Percentiles rank a stretch among this genome's conserved stretches.
These are phyloP conservation scores for Papilio xuthus DNA, from an alignment of 1,140 invertebrate genomes.

Conservation along the genomic window DNA sequence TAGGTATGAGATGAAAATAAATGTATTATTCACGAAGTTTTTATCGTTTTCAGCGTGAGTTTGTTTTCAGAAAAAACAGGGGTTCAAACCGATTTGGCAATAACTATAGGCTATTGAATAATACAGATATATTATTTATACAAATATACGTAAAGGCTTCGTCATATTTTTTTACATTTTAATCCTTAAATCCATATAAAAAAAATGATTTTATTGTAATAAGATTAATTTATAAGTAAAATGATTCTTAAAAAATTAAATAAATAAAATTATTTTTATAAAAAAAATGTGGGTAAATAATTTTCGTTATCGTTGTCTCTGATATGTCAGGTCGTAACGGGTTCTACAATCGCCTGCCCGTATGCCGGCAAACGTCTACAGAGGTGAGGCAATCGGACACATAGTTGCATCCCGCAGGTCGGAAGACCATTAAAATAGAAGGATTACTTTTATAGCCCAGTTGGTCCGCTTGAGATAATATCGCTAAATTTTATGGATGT, in stretches of 20 bases:
- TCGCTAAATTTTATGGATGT: conserved; percentile 77
- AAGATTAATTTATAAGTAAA: too few species aligned
- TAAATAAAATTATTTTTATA: background rate
- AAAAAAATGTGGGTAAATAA: background rate
- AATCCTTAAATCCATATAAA: too few species aligned
- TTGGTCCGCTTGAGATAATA: conserved; percentile 79
- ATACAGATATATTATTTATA: background rate
- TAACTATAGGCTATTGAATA: conserved; percentile 7
- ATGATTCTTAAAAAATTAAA: too few species aligned
- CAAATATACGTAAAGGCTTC: background rate
- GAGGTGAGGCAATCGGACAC: conserved; percentile 59
- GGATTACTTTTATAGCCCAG: conserved; percentile 78
- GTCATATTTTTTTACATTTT: too few species aligned
- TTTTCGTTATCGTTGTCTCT: background rate
- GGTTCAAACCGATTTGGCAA: background rate
- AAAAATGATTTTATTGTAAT: too few species aligned
- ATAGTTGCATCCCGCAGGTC: conserved; percentile 76
- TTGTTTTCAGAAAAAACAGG: conserved; percentile 24
- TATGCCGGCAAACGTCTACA: background rate
- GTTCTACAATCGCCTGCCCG: background rate
- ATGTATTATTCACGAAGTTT: conserved; percentile 25
- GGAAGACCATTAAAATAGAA: conserved; percentile 77
- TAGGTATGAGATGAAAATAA: conserved; percentile 30
- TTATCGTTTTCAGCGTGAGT: conserved; percentile 23
- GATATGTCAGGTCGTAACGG: conserved; percentile 8